These are phyloP conservation scores for Autographa gamma DNA, from an alignment of 2,888 invertebrate species.

Conservation along the genomic window DNA sequence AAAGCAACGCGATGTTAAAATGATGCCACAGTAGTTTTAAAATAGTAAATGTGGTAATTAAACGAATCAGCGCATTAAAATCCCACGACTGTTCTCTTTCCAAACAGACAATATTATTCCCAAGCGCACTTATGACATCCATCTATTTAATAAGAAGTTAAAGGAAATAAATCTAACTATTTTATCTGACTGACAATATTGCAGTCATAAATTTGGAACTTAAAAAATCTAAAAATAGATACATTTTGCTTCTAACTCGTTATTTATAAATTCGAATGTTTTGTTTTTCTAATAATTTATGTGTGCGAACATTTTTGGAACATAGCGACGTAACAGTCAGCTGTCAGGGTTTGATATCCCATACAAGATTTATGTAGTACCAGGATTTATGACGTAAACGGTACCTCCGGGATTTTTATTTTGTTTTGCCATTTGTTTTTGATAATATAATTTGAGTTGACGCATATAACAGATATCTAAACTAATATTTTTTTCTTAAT, in stretches of 20 bases:
- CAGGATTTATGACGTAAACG: conserved; percentile 40
- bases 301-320: conserved; percentile 39
- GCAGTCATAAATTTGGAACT: background rate
- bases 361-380: conserved; percentile 49
- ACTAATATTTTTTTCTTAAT: too few relatives aligned
- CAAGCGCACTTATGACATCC: too few relatives aligned
- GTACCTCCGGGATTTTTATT: conserved; percentile 13
- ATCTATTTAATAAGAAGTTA: too few relatives aligned
- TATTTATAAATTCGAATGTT: background rate
- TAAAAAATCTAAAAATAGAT: background rate
- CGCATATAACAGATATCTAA: too few relatives aligned
- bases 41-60: too few relatives aligned
- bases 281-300: conserved; percentile 42
- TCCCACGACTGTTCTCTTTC: too few relatives aligned
- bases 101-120: too few relatives aligned
- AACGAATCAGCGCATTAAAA: too few relatives aligned
- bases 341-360: conserved; percentile 50
- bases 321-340: conserved; percentile 36
- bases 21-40: too few relatives aligned
- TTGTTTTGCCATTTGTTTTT: conserved; percentile 19
- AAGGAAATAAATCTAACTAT: background rate
- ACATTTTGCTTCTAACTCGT: background rate
- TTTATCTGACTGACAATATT: background rate
- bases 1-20: too few relatives aligned
- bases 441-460: background rate